A percentile compares a stretch with the other conserved stretches of the same genome.
phyloP scores from a whole-genome alignment of 2,113 vertebrate genomes.

The Motacilla tschutschensis region DNA sequence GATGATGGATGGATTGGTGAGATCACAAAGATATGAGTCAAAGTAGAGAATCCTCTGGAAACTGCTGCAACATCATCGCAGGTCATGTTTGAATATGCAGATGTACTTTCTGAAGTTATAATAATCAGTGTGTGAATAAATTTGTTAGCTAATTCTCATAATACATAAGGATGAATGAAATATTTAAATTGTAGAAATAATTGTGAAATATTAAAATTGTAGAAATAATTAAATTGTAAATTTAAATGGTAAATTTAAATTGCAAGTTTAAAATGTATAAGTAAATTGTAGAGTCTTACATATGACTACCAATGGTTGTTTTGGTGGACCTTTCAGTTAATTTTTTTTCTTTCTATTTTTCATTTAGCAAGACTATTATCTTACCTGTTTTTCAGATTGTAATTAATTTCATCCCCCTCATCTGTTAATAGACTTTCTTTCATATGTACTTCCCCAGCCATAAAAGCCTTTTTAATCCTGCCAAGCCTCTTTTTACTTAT shows the following conservation, averaged over 20 bases:
- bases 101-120: not conserved
- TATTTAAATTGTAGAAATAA: not conserved
- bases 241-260: not conserved
- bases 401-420: slow-evolving; percentile 6
- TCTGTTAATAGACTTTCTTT: slow-evolving; percentile 18
- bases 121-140: not conserved
- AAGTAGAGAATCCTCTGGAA: not conserved
- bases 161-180: not conserved
- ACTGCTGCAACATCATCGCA: not conserved
- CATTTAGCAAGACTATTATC: not conserved
- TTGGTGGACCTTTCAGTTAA: not conserved
- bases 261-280: not conserved
- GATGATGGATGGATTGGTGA: not conserved
- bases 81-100: not conserved
- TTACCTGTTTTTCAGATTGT: not conserved
- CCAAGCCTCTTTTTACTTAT: not conserved
- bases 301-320: not conserved
- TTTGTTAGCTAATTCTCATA: not conserved
- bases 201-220: not conserved
- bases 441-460: not conserved
- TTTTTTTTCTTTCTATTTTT: not conserved
- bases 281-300: not conserved
- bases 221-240: not conserved
- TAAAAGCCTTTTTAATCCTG: slow-evolving; percentile 18
- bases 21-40: not conserved